These are phyloP conservation scores for Chymomyza fuscimana DNA, from an alignment of 2,888 invertebrate species.

Conservation along the genomic window DNA sequence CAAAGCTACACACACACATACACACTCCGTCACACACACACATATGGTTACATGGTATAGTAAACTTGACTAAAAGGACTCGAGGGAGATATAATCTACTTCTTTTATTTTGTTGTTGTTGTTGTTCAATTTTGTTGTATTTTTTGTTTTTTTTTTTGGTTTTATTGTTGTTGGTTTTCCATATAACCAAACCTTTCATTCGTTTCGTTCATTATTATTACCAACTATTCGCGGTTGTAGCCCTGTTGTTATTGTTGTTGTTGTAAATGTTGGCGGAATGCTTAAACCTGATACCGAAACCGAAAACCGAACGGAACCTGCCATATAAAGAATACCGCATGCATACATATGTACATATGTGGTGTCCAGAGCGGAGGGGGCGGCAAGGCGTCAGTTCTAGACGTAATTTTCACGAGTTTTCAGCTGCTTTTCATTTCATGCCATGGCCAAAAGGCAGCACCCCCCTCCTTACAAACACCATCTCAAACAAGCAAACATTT, in stretches of 20 bases:
- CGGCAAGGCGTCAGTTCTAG: slow-evolving; percentile 3
- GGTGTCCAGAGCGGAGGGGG: background rate
- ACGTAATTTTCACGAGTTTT: slow-evolving; percentile 57
- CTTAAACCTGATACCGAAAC: slow-evolving; percentile 66
- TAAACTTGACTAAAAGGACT: slow-evolving; percentile 73
- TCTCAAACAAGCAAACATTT: background rate
- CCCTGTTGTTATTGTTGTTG: slow-evolving; percentile 49
- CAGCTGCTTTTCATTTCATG: slow-evolving; percentile 54
- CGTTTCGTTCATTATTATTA: slow-evolving; percentile 64
- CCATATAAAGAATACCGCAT: slow-evolving; percentile 15
- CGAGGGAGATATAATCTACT: slow-evolving; percentile 73
- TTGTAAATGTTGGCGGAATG: slow-evolving; percentile 27
- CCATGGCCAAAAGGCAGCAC: slow-evolving; percentile 20
- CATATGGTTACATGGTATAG: slow-evolving; percentile 38
- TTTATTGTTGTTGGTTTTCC: slow-evolving; percentile 32
- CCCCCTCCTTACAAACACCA: background rate
- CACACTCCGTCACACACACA: slow-evolving; percentile 22
- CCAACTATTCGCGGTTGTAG: slow-evolving; percentile 64
- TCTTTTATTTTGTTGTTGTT: slow-evolving; percentile 31
- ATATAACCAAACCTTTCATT: slow-evolving; percentile 9
- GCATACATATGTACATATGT: background rate
- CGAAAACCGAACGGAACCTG: slow-evolving; percentile 45
- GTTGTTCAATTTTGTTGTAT: slow-evolving; percentile 12
- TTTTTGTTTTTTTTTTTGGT: background rate
- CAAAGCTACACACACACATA: slow-evolving; percentile 49